Base-by-base conservation (phyloP, 23 tunicate species). In the Aplidium turbinatum region DNA sequence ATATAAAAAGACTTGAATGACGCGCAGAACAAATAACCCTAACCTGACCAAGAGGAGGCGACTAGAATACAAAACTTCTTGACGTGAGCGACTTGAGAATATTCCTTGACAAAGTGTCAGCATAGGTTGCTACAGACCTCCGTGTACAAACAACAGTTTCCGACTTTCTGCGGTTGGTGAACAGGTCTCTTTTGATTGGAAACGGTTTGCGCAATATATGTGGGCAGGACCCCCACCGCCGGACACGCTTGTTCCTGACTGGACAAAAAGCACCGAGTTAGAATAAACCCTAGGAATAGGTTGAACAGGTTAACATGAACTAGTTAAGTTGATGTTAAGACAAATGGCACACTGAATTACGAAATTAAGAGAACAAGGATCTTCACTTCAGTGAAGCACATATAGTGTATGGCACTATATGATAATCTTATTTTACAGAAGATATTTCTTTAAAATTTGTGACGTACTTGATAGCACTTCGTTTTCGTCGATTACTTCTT, bases 221-320 rank as follows among this genome's bases (percentile, higher is more conserved):
- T 5, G 76, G 76, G 26, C 76, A 70, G 35, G 76, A 70, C 18
- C 76, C 76, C 58, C 58, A 70, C 4, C 58, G 58, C 3, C 76
- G 35, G 47, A 5, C 58, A 1, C 58, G 58, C 18, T 39, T 38
- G 31, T 70, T 31, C n/a, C 31, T 36, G 19, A 70, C 76, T 47
- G 57, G 9, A 38, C n/a, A 38, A 23, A 66, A 36, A 32, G 68
- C 7, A 62, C 35, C 4, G 11, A 9, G 22, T 11, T 11, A 6
- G 23, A n/a, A 54, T n/a, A 21, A 5, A 13, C 9, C 13, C 13
- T 42, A 42, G 48, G 13, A 42, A 9, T 42, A 13, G 9, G 13
- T 42, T 9, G 61, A 54, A 54, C n/a, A 11, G 19, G 23, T 25
- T 54, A n/a, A n/a, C 23, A 11, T 11, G 23, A 20, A 54, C 24